These are phyloP conservation scores for Uromys caudimaculatus DNA, from an alignment of 2,797 vertebrate species.

Conservation along the genomic window DNA sequence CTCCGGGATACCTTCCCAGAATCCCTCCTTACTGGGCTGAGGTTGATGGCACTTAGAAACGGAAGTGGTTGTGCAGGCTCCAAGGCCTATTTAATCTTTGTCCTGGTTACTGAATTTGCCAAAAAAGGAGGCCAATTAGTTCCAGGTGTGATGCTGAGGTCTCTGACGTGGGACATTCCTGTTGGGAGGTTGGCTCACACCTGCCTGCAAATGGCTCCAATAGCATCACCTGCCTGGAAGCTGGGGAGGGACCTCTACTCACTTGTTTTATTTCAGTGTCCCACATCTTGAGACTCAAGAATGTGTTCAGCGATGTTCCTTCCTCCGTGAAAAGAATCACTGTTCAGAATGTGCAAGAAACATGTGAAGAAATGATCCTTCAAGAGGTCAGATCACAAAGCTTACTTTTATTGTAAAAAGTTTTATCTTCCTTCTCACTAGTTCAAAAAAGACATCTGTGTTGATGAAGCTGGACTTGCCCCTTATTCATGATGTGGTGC, in stretches of 20 bases:
- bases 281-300: slow-evolving; percentile 64
- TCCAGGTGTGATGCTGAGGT: slow-evolving; percentile 74
- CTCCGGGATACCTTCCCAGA: slow-evolving; percentile 55
- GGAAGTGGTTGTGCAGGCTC: slow-evolving; percentile 71
- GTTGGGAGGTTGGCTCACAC: slow-evolving; percentile 59
- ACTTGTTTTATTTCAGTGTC: slow-evolving; percentile 69
- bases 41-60: slow-evolving; percentile 55
- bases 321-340: slow-evolving; percentile 45
- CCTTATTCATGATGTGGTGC: slow-evolving; percentile 55
- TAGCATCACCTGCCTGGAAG: slow-evolving; percentile 36
- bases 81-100: slow-evolving; percentile 74
- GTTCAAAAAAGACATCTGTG: slow-evolving; percentile 66
- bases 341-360: slow-evolving; percentile 33
- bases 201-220: slow-evolving; percentile 18
- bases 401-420: slow-evolving; percentile 46
- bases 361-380: slow-evolving; percentile 45
- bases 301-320: slow-evolving; percentile 58
- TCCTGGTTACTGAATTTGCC: slow-evolving; percentile 70
- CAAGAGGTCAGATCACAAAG: slow-evolving; percentile 55
- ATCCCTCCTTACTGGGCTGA: slow-evolving; percentile 16
- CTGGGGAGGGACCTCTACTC: not conserved
- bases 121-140: slow-evolving; percentile 73
- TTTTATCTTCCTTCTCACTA: slow-evolving; percentile 17
- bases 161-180: slow-evolving; percentile 67
- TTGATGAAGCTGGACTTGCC: slow-evolving; percentile 59